Conservation (phyloP, 2,113 vertebrate species). For the Pluvianellus socialis region DNA sequence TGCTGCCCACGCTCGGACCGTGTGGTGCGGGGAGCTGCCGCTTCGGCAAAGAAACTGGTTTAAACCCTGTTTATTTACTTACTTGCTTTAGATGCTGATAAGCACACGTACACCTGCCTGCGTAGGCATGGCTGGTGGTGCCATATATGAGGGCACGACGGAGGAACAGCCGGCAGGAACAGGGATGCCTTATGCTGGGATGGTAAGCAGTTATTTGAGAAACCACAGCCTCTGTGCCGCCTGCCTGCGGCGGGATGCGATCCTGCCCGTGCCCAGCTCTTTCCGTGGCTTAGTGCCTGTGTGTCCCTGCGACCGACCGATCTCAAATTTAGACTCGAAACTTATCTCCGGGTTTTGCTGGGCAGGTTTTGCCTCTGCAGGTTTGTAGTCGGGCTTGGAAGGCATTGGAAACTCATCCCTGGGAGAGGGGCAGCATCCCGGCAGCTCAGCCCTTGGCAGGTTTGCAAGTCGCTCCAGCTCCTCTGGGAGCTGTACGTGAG, state of each 20-base stretch:
- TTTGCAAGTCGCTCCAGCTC: not conserved
- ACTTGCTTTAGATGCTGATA: rapidly evolving
- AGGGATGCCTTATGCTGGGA: not conserved
- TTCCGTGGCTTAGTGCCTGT: not conserved
- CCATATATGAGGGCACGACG: rapidly evolving
- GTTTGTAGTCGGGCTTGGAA: rapidly evolving
- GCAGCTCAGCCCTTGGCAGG: not conserved
- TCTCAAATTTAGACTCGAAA: rapidly evolving
- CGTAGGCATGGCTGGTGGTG: not conserved
- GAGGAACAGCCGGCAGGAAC: not conserved
- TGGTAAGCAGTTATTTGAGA: not conserved
- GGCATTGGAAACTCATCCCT: not conserved
- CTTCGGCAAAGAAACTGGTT: not conserved
- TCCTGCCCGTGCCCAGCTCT: not conserved
- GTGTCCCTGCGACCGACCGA: rapidly evolving
- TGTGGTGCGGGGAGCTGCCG: rapidly evolving
- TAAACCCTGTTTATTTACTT: rapidly evolving
- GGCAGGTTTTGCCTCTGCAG: not conserved
- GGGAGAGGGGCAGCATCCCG: not conserved
- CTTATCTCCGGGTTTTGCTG: rapidly evolving
- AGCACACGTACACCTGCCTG: rapidly evolving
- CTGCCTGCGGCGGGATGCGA: rapidly evolving
- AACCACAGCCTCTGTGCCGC: not conserved
- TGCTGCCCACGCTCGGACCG: not conserved
- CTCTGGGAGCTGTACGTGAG: not conserved